Evolutionary conservation across 1,140 invertebrate species (phyloP).

Genomic region (Bombus consobrinus): DNA sequence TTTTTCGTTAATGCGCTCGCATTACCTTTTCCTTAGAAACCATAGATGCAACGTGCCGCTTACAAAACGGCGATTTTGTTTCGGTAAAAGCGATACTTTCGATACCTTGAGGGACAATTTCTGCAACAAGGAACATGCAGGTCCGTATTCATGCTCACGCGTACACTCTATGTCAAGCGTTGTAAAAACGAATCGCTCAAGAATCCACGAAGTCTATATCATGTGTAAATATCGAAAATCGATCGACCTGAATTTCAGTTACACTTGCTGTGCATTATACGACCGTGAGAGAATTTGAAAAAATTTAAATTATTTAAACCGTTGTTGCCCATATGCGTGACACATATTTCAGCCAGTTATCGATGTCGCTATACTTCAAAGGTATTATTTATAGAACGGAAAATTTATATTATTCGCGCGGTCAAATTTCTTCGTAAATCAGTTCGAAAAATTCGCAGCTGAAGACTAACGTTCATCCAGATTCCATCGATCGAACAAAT

Average conservation of each 20-base stretch:
- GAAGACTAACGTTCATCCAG: too few relatives aligned
- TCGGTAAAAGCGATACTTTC: background rate
- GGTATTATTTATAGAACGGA: rapidly evolving
- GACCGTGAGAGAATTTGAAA: background rate
- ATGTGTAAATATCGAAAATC: constrained; percentile 15
- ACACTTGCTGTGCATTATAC: background rate
- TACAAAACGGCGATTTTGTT: background rate
- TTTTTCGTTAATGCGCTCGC: background rate
- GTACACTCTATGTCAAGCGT: background rate
- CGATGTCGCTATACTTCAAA: background rate
- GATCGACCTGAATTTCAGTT: background rate
- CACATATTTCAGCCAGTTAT: background rate
- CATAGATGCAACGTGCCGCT: background rate
- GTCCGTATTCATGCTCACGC: background rate
- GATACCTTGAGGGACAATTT: background rate
- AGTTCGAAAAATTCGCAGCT: too few relatives aligned
- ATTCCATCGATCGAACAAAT: too few relatives aligned
- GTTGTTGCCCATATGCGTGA: background rate
- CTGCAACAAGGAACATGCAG: background rate
- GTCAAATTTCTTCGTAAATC: too few relatives aligned
- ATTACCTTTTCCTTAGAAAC: background rate
- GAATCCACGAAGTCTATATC: background rate
- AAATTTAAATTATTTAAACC: background rate
- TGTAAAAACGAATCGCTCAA: constrained; percentile 14
- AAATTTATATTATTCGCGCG: too few relatives aligned